These are phyloP conservation scores for Trichogramma pretiosum DNA, from an alignment of 1,140 invertebrate genomes.

Conservation along the genomic window DNA sequence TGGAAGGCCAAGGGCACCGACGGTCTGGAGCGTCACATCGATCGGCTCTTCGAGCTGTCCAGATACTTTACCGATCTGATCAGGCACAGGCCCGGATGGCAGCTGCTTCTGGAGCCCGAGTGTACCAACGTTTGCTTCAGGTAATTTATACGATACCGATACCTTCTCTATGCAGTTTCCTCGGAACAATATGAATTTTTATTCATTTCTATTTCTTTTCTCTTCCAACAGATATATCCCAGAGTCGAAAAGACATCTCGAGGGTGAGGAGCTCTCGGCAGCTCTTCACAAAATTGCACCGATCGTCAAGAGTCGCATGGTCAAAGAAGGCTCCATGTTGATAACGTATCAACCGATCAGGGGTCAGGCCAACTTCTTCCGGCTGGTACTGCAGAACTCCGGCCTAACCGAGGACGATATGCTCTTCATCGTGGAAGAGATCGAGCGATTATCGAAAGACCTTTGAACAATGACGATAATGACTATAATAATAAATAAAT, in stretches of 20 bases:
- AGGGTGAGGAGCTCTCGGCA: constrained; percentile 55
- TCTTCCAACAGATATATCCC: constrained; percentile 61
- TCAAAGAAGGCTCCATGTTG: constrained; percentile 88
- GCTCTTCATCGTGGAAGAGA: constrained; percentile 76
- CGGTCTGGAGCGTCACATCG: constrained; percentile 72
- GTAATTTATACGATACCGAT: too few species aligned
- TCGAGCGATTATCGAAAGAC: constrained; percentile 70
- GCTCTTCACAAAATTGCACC: constrained; percentile 78
- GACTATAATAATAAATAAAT: not conserved
- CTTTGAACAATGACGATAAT: constrained; percentile 40
- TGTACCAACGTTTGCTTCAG: constrained; percentile 94
- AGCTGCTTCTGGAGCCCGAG: constrained; percentile 71
- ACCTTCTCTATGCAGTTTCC: not conserved
- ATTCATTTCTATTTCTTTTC: not conserved
- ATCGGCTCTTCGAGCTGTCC: constrained; percentile 67
- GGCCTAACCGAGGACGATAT: constrained; percentile 70
- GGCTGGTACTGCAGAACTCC: constrained; percentile 87
- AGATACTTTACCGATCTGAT: constrained; percentile 62
- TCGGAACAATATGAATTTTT: not conserved
- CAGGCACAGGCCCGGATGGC: constrained; percentile 60
- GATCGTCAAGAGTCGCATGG: constrained; percentile 88
- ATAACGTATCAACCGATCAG: constrained; percentile 86
- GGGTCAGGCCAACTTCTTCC: constrained; percentile 81
- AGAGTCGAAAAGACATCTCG: constrained; percentile 51
- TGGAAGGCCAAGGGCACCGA: constrained; percentile 89